Evolutionary conservation across 2,888 invertebrate genomes (phyloP), one percentile per base, ranked within the genome.

Genomic region (Xylocampa areola): DNA sequence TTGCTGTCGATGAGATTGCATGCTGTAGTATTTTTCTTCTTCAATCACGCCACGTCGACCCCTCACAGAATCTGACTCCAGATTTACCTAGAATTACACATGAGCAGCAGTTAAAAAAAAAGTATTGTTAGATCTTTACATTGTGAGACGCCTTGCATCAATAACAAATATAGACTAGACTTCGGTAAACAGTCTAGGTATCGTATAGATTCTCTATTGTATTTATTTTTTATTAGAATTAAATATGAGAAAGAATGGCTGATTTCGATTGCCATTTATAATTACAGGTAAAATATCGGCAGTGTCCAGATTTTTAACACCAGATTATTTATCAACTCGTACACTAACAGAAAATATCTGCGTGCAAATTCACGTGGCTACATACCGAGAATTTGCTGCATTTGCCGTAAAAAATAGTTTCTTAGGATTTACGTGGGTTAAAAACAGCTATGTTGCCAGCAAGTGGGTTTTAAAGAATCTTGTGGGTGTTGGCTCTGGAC

Each of bases 1-100:
- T 37, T 87, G 82, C 39, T 84, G 80, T 19, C 77, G 79, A 27
- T 92, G 88, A 0, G 88, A 73, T 33, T 88, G 85, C 13, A 89
- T 81, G 70, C 90, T 90, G 73, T 90, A 90, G 67, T 82, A 92
- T 67, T 94, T 91, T 67, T 94, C 94, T 73, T 94, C 94, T 76
- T 94, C 93, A 7, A 93, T 94, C 3, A 94, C 91, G 16, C 92
- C 94, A 7, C 94, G 89, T 14, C 93, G 89, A 4, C 83, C 93
- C 70, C 93, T 78, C 0, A 79, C 73, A 10, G 80, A 60, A 29
- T 91, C 89, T 2, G 80, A 61, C 8, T 89, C 84, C 4, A 73
- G 30, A n/a, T 82, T 82, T 1, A 80, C 67, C 91, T 92, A 81
- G 3, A 66, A 66, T 35, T 21, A 16, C 32, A 77, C 49, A 57